Evolutionary conservation across 2,113 vertebrate species (phyloP).

Genomic region (Pterophyllum scalare): DNA sequence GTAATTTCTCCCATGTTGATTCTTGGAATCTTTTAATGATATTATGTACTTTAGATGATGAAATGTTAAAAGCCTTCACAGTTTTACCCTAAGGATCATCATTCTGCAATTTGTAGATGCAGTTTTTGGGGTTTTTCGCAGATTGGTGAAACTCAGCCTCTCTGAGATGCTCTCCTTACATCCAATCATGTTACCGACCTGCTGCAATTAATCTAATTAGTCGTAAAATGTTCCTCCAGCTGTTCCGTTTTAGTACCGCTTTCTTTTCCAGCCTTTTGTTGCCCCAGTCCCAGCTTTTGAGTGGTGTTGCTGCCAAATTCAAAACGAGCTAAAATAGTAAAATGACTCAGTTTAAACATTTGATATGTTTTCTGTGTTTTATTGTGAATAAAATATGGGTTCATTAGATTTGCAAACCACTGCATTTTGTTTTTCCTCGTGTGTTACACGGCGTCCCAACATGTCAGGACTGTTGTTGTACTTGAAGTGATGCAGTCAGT

Average conservation of each 20-base stretch:
- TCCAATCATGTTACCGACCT: neutral
- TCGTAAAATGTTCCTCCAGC: neutral
- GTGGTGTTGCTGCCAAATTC: neutral
- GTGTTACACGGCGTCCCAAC: neutral
- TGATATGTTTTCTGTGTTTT: neutral
- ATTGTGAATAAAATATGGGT: neutral
- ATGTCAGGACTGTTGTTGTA: neutral
- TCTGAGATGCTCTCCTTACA: neutral
- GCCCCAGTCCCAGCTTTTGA: too few species aligned
- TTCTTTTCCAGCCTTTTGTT: too few species aligned
- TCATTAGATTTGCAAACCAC: neutral
- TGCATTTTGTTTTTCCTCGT: neutral
- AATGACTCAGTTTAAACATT: neutral
- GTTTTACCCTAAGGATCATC: too few species aligned
- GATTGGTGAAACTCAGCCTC: fast-evolving
- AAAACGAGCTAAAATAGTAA: neutral
- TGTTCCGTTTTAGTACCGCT: too few species aligned
- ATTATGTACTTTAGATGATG: too few species aligned
- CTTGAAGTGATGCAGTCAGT: neutral
- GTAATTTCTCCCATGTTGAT: too few species aligned
- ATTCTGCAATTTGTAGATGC: too few species aligned
- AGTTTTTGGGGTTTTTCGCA: too few species aligned
- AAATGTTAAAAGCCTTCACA: too few species aligned
- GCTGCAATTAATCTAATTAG: neutral
- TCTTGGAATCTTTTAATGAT: too few species aligned